Evolutionary conservation across 1,140 invertebrate genomes (phyloP).

Genomic region (Bathynomus jamesi): DNA sequence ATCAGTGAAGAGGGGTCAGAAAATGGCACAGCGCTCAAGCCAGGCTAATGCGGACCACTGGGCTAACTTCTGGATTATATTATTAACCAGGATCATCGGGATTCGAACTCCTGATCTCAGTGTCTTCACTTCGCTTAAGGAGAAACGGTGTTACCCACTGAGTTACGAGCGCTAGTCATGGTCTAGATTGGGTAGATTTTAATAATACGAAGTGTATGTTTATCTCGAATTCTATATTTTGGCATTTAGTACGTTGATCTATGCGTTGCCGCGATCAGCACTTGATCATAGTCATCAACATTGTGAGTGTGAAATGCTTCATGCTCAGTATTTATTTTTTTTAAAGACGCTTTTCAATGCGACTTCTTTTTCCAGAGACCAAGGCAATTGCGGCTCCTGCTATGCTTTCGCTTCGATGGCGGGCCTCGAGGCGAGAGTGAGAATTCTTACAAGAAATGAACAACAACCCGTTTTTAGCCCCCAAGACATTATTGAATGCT

Average conservation of each 20-base stretch:
- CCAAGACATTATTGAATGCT: constrained; percentile 51
- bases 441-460: constrained; percentile 46
- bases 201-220: background rate
- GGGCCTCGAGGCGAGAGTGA: constrained; percentile 46
- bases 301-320: background rate
- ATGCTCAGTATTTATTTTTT: background rate
- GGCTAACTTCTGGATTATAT: no score
- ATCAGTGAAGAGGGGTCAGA: no score
- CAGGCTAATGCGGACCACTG: no score
- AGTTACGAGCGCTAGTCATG: no score
- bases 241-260: background rate
- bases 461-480: constrained; percentile 43
- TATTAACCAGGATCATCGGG: no score
- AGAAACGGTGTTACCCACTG: no score
- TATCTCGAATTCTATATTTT: background rate
- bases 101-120: no score
- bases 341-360: no score
- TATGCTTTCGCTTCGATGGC: constrained; percentile 50
- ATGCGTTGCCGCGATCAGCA: background rate
- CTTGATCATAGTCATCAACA: background rate
- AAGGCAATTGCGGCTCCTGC: constrained; percentile 48
- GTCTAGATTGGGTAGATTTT: background rate
- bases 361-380: constrained; percentile 31
- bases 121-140: no score
- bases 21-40: no score